These are phyloP conservation scores for Himalopsyche japonica DNA, from an alignment of 2,888 invertebrate species.

Conservation along the genomic window DNA sequence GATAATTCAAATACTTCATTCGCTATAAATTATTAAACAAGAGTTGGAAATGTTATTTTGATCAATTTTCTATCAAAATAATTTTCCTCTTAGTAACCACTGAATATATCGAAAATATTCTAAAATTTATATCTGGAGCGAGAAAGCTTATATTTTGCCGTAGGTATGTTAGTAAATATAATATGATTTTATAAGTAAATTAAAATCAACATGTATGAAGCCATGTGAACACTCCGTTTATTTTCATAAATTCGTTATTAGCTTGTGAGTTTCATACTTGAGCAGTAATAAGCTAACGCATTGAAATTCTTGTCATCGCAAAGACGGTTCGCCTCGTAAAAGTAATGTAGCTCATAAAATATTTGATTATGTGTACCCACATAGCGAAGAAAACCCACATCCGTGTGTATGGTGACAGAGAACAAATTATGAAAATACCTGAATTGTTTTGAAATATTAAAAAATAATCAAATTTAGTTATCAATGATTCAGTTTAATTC, in stretches of 20 bases:
- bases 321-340: constrained; percentile 32
- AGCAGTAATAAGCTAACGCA: constrained; percentile 23
- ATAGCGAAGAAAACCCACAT: neutral
- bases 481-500: too few species aligned
- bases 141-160: too few species aligned
- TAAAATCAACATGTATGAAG: neutral
- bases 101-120: too few species aligned
- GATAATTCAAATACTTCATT: too few species aligned
- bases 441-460: neutral
- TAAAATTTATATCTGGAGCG: too few species aligned
- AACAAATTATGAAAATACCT: neutral
- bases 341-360: constrained; percentile 34
- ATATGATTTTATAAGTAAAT: neutral
- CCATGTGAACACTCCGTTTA: neutral
- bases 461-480: too few species aligned
- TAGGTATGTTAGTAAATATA: too few species aligned
- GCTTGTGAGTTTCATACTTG: constrained; percentile 6
- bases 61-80: too few species aligned
- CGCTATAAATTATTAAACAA: too few species aligned
- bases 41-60: too few species aligned
- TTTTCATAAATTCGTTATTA: constrained; percentile 27
- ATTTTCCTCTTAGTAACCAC: too few species aligned
- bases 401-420: neutral
- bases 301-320: constrained; percentile 32
- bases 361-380: constrained; percentile 35